These are phyloP conservation scores for Drosophila sordidula DNA, from an alignment of 2,888 invertebrate genomes.

Conservation along the genomic window DNA sequence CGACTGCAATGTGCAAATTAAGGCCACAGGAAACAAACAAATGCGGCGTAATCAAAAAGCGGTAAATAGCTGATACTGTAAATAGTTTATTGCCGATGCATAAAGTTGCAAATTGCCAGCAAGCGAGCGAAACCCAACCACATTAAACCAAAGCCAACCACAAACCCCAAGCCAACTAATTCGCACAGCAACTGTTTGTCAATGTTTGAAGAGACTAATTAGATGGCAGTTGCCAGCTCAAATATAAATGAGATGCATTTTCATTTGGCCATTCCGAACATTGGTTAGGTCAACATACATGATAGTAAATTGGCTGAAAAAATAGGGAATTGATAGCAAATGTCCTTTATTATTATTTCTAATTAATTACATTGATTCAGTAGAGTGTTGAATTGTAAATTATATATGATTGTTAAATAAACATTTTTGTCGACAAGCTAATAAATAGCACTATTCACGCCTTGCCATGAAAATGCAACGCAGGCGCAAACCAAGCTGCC, in stretches of 20 bases:
- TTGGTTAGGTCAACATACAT: conserved; percentile 6
- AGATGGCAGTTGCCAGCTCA: conserved; percentile 49
- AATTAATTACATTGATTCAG: not conserved
- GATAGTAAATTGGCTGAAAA: conserved; percentile 6
- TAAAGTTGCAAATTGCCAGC: conserved; percentile 65
- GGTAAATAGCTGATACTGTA: conserved; percentile 74
- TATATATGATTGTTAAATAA: too few relatives aligned
- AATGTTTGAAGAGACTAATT: conserved; percentile 67
- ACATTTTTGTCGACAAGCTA: too few relatives aligned
- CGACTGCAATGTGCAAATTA: conserved; percentile 62
- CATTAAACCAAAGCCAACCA: conserved; percentile 25
- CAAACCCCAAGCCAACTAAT: conserved; percentile 18
- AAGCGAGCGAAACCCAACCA: conserved; percentile 39
- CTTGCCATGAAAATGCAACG: not conserved
- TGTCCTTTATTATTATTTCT: not conserved
- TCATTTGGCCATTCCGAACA: conserved; percentile 37
- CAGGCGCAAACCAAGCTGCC: too few relatives aligned
- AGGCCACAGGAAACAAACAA: conserved; percentile 77
- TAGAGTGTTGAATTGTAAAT: not conserved
- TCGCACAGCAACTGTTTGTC: conserved; percentile 48
- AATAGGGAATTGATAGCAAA: not conserved
- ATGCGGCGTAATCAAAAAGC: conserved; percentile 79
- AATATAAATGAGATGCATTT: conserved; percentile 51
- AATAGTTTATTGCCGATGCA: conserved; percentile 70
- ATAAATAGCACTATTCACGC: not conserved